Evolutionary conservation across 92 coral and sea anemone species (phyloP), one percentile per base, ranked within the genome.

Genomic region (Paramuricea clavata): DNA sequence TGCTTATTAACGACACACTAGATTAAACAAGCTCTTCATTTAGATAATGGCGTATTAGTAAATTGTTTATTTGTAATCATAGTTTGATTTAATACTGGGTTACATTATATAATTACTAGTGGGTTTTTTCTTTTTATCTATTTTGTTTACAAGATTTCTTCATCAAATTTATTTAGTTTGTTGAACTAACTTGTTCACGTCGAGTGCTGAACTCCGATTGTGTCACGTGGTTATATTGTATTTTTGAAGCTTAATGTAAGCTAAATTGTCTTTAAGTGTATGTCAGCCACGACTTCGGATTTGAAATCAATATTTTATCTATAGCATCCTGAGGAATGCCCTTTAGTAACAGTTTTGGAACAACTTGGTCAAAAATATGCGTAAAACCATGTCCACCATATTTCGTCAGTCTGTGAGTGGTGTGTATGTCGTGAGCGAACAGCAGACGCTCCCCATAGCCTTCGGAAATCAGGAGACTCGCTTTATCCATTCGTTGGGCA

Each of bases 311-410:
- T 59, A 95, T 95, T 83, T 95, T 92, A 83, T 93, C 95, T 74
- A 95, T 54, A 10, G 87, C 78, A 43, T 93, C 95, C 86, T 90
- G 95, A n/a, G 93, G 69, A 50, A 93, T 92, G 59, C 97, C 98
- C 72, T 93, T 90, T 78, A 75, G 67, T 33, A 95, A 83, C 97
- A 95, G 92, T 80, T 93, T 95, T 16, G 98, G 98, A 42, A 95
- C 71, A 43, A 90, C 92, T 76, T 95, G 90, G 41, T 69, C 91
- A 71, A 89, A 93, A 25, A 95, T 93, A 50, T 95, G 98, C 0
- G 93, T 83, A 22, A 89, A 95, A 2, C 98, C 98, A 86, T 93
- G 98, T 23, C 98, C 97, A 54, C 98, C 98, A 80, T 89, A 95
- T 74, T 93, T 95, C 16, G 92, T 91, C 6, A 95, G 93, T 42